phyloP scores from a whole-genome alignment of 1,140 invertebrate species.

The Zelostemma sp. region DNA sequence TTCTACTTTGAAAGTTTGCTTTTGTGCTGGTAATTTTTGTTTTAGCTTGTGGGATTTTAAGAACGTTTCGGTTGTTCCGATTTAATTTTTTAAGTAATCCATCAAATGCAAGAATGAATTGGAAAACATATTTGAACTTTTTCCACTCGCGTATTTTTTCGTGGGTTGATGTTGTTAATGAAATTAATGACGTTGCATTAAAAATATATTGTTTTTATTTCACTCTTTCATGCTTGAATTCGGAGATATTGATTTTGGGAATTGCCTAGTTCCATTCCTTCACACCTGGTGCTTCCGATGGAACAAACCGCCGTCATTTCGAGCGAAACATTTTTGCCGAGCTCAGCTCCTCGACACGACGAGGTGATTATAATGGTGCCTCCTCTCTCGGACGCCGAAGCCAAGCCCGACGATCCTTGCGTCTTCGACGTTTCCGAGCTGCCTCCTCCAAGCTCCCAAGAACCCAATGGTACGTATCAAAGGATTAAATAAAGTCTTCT shows the following conservation, averaged over 20 bases:
- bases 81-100: too few species aligned
- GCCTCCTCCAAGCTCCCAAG: conserved; percentile 32
- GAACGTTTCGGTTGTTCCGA: too few species aligned
- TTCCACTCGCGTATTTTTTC: too few species aligned
- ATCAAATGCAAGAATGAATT: too few species aligned
- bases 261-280: conserved; percentile 71
- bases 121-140: too few species aligned
- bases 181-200: too few species aligned
- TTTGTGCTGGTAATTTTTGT: too few species aligned
- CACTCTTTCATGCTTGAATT: too few species aligned
- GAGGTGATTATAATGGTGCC: conserved; percentile 76
- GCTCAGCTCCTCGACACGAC: conserved; percentile 64
- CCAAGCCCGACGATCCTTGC: conserved; percentile 36
- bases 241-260: conserved; percentile 1
- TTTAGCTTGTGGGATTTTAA: too few species aligned
- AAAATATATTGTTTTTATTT: too few species aligned
- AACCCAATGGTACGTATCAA: conserved; percentile 45
- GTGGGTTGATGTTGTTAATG: too few species aligned
- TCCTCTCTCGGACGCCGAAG: conserved; percentile 67
- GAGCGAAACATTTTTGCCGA: conserved; percentile 29
- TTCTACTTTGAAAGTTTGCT: too few species aligned
- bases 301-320: conserved; percentile 38
- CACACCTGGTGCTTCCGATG: conserved; percentile 67
- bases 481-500: conserved; percentile 8
- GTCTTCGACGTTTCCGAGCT: conserved; percentile 42